Percentiles rank a stretch among this genome's conserved stretches.
These are phyloP conservation scores for Gryllus bimaculatus DNA, from an alignment of 1,140 invertebrate species.

Conservation along the genomic window DNA sequence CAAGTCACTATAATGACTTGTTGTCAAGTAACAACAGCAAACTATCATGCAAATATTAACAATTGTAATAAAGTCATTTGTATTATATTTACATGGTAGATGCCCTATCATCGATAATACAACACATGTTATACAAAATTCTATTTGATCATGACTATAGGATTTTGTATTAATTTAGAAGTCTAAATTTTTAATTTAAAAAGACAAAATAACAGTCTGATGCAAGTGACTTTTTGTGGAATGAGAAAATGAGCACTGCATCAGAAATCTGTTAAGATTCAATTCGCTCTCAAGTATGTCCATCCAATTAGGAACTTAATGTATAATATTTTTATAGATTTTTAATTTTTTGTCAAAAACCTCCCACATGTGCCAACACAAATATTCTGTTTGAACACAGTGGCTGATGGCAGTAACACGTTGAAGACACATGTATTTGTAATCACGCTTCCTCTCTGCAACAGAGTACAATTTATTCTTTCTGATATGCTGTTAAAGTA, in stretches of 20 bases:
- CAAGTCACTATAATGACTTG: background rate
- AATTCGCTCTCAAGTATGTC: background rate
- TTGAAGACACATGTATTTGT: conserved; percentile 21
- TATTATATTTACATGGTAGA: background rate
- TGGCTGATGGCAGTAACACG: conserved; percentile 22
- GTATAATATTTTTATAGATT: conserved; percentile 14
- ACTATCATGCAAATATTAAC: conserved; percentile 2
- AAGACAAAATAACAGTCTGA: background rate
- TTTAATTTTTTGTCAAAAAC: conserved; percentile 16
- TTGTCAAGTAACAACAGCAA: background rate
- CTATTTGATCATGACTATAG: conserved; percentile 1
- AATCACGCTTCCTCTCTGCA: conserved; percentile 12
- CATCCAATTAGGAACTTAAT: conserved; percentile 17
- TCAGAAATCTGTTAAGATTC: background rate
- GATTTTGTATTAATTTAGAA: background rate
- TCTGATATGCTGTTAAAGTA: conserved; percentile 19
- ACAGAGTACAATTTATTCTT: conserved; percentile 9
- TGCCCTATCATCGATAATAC: background rate
- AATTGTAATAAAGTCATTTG: background rate
- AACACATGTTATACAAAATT: background rate
- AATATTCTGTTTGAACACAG: background rate
- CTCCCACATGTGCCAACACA: conserved; percentile 10
- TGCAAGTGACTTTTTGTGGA: background rate
- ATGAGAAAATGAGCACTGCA: background rate
- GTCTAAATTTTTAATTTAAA: background rate